These are phyloP conservation scores for Salminus brasiliensis DNA, from an alignment of 2,113 vertebrate genomes.

Conservation along the genomic window DNA sequence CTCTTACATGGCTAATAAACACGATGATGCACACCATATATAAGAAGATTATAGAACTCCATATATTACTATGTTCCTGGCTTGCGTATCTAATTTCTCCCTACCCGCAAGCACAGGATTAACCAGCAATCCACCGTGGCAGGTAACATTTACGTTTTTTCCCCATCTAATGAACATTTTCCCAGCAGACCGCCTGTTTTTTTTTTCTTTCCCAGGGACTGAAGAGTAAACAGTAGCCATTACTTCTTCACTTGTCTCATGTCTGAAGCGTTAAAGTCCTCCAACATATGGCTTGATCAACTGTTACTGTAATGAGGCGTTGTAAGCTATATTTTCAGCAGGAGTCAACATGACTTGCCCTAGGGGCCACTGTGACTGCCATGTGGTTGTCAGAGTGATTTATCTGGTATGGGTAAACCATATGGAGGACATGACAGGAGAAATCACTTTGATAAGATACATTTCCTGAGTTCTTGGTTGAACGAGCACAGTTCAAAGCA, in stretches of 20 bases:
- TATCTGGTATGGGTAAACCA: conserved; percentile 47
- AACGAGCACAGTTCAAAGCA: not conserved
- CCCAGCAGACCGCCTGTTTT: not conserved
- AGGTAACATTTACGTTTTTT: conserved; percentile 18
- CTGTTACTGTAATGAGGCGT: conserved; percentile 37
- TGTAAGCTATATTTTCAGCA: conserved; percentile 38
- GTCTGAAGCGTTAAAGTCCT: conserved; percentile 12
- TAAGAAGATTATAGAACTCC: conserved; percentile 46
- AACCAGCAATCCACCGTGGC: conserved; percentile 10
- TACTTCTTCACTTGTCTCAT: conserved; percentile 33
- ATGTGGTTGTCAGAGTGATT: conserved; percentile 49
- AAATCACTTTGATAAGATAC: conserved; percentile 41
- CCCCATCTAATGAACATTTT: conserved; percentile 22
- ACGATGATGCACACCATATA: conserved; percentile 47
- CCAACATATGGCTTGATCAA: conserved; percentile 36
- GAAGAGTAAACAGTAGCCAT: conserved; percentile 9
- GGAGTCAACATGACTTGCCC: conserved; percentile 48
- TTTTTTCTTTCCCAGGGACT: conserved; percentile 17
- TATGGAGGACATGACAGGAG: conserved; percentile 40
- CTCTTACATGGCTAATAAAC: conserved; percentile 34
- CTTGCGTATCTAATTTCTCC: conserved; percentile 30
- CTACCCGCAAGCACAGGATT: conserved; percentile 36
- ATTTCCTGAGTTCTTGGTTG: conserved; percentile 10
- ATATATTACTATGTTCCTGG: conserved; percentile 33
- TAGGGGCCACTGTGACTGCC: conserved; percentile 33